phyloP scores from a whole-genome alignment of 1,140 invertebrate genomes.

The Caenorhabditis briggsae region DNA sequence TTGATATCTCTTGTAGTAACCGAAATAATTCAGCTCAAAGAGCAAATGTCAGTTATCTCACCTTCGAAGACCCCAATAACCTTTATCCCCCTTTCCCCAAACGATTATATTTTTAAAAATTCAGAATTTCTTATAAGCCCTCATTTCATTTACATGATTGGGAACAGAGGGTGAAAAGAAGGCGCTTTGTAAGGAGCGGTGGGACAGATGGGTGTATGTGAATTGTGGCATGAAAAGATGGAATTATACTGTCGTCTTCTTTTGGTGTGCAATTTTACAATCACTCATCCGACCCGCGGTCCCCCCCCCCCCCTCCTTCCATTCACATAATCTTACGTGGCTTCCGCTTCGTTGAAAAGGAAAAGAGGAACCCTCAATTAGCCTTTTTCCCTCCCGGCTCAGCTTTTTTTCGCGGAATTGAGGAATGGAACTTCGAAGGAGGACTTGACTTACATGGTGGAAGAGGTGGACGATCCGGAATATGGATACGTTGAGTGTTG shows the following conservation, averaged over 20 bases:
- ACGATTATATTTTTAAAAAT: not conserved
- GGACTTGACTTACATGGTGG: conserved; percentile 4
- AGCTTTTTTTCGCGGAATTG: not conserved
- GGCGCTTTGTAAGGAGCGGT: not conserved
- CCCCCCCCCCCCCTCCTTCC: not conserved
- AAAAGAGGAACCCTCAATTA: conserved; percentile 23
- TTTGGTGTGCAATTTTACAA: conserved; percentile 49
- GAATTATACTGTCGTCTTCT: conserved; percentile 35
- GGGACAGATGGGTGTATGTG: conserved; percentile 14
- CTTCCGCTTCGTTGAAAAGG: conserved; percentile 9
- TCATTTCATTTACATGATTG: not conserved
- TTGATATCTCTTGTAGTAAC: too few relatives aligned
- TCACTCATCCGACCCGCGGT: conserved; percentile 34
- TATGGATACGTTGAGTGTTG: not conserved
- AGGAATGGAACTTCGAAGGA: not conserved
- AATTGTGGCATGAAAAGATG: conserved; percentile 51
- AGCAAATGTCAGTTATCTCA: too few relatives aligned
- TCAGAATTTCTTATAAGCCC: conserved; percentile 42
- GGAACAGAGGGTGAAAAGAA: not conserved
- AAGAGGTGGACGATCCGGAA: not conserved
- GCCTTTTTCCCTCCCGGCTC: not conserved
- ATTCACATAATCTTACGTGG: not conserved
- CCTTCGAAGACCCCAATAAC: too few relatives aligned
- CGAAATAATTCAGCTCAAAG: too few relatives aligned
- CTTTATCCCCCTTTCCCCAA: not conserved